A percentile compares a stretch with the other conserved stretches of the same genome.
Conservation (phyloP, 2,797 vertebrate species). For the Sphaeramia orbicularis region DNA sequence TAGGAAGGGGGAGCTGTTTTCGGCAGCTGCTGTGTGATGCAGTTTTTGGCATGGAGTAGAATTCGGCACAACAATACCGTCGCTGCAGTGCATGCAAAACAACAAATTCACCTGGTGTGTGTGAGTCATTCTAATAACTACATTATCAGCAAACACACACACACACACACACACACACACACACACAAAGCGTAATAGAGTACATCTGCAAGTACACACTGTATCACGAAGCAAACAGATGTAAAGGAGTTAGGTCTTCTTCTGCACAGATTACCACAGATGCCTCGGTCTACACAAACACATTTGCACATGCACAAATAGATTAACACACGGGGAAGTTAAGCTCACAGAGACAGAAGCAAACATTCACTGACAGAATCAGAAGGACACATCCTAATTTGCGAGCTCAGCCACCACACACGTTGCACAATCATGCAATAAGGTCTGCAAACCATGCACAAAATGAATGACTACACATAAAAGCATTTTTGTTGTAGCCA, state of each 20-base stretch:
- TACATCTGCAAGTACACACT: conserved; percentile 38
- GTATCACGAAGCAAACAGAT: conserved; percentile 55
- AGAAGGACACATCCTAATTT: conserved; percentile 41
- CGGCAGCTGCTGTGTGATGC: too few relatives aligned
- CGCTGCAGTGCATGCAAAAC: conserved; percentile 7
- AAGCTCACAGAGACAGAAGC: conserved; percentile 37
- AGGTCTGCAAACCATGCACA: conserved; percentile 18
- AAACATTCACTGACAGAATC: conserved; percentile 51
- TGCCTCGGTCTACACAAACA: conserved; percentile 50
- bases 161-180: too few relatives aligned
- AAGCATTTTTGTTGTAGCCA: conserved; percentile 23
- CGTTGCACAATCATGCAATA: conserved; percentile 17
- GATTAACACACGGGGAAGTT: conserved; percentile 46
- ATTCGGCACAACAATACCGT: too few relatives aligned
- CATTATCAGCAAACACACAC: conserved; percentile 29
- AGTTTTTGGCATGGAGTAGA: too few relatives aligned
- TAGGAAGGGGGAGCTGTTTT: too few relatives aligned
- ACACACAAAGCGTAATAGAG: conserved; percentile 6
- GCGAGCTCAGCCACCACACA: conserved; percentile 22
- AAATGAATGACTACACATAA: conserved; percentile 25
- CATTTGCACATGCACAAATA: conserved; percentile 52
- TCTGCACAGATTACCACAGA: conserved; percentile 58
- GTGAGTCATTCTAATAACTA: conserved; percentile 23
- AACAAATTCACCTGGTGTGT: conserved; percentile 30
- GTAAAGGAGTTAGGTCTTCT: conserved; percentile 53